Conservation (phyloP, 2,113 vertebrate genomes). For the Ibidorhyncha struthersii region DNA sequence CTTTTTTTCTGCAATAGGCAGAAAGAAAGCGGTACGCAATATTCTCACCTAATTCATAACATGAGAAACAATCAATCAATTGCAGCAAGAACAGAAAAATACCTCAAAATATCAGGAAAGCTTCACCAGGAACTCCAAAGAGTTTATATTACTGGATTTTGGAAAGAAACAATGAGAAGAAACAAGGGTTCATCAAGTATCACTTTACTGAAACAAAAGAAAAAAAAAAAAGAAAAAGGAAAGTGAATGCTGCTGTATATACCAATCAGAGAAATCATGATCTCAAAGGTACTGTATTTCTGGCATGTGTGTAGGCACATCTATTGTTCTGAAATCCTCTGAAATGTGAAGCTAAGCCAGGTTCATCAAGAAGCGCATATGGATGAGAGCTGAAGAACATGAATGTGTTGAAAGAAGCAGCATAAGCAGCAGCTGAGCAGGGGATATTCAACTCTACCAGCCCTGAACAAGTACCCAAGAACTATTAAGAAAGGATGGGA, state of each 20-base stretch:
- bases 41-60: not conserved
- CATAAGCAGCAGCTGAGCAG: not conserved
- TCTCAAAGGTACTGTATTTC: not conserved
- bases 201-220: not conserved
- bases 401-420: not conserved
- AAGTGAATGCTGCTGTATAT: not conserved
- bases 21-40: rapidly evolving
- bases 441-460: not conserved
- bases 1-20: not conserved
- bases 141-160: not conserved
- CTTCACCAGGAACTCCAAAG: not conserved
- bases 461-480: not conserved
- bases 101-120: not conserved
- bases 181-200: not conserved
- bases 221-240: not conserved
- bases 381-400: not conserved
- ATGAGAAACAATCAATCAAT: not conserved
- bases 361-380: not conserved
- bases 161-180: not conserved
- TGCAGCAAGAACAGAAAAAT: not conserved
- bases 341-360: not conserved
- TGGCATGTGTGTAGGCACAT: not conserved
- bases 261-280: not conserved
- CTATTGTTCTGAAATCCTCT: not conserved
- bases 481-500: not conserved